phyloP scores from a whole-genome alignment of 2,797 vertebrate species.

The Champsocephalus gunnari region DNA sequence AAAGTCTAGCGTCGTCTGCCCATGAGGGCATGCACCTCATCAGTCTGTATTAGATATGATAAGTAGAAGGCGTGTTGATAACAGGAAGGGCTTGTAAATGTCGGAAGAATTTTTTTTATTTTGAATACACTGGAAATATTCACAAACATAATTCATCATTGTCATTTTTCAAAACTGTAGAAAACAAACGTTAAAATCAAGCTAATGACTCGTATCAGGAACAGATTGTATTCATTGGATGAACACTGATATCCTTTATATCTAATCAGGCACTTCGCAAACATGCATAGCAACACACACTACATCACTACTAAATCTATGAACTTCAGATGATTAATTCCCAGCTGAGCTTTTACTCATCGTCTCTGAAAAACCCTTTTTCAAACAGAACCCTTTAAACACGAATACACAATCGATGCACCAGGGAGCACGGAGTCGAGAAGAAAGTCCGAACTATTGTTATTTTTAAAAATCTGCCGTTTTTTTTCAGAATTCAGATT shows the following conservation, averaged over 20 bases:
- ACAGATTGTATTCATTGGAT: neutral
- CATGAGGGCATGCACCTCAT: neutral
- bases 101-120: too few relatives aligned
- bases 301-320: too few relatives aligned
- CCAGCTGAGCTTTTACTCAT: neutral
- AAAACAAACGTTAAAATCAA: neutral
- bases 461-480: too few relatives aligned
- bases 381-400: neutral
- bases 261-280: constrained; percentile 16
- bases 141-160: neutral
- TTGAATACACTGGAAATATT: constrained; percentile 11
- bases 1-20: neutral
- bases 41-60: too few relatives aligned
- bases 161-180: too few relatives aligned
- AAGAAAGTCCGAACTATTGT: too few relatives aligned
- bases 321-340: neutral
- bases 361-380: neutral
- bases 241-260: neutral
- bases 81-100: too few relatives aligned
- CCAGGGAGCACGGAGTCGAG: neutral
- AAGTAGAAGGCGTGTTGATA: too few relatives aligned
- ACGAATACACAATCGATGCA: neutral
- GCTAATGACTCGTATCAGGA: neutral
- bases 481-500: too few relatives aligned
- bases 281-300: neutral